Base-by-base conservation (phyloP, 2,888 invertebrate genomes). In the Campoplex nolae region DNA sequence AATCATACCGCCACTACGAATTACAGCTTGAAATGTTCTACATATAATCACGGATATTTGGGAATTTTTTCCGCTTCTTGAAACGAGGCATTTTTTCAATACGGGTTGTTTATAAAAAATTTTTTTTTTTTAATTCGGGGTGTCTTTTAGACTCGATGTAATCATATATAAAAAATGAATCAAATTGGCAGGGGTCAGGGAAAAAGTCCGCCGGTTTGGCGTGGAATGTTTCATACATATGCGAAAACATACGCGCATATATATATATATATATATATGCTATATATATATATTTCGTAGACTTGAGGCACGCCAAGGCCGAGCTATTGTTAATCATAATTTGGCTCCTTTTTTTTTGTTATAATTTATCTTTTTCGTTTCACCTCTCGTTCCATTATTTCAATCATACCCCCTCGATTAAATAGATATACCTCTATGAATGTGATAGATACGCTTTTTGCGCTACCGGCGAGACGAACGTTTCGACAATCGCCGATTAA, bases 251-350 rank as follows among this genome's bases (percentile, higher is more conserved):
- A 7, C 42, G 42, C 67, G 16, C 68, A 45, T 51, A 28, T 42
- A 38, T 6, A 6, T 38, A 38, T 38, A 38, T 38, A 6, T 38
- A 51, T 28, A 23, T 45, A 13, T 38, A 70, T 38, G n/a, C n/a
- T n/a, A 28, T 51, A 70, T 62, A 62, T 11, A 42, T 42, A 11
- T 28, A 35, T 77, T 80, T 56, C 67, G 87, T 89, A 89, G 88
- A 83, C 75, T 87, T 87, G 85, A 85, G 84, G 88, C 88, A 89
- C 88, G 88, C 84, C 76, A 45, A 80, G 80, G 79, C 85, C 89
- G 83, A 84, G 84, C 75, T 62, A 83, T 81, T 81, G 74, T 87
- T 88, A 81, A 83, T 76, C 65, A 82, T 79, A 18, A 75, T 82
- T 75, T 23, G 28, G 74, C 56, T 32, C 28, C 23, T 81, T 83